Percentiles rank a stretch among this genome's conserved stretches.
These are phyloP conservation scores for Acleris sparsana DNA, from an alignment of 2,888 invertebrate species.

Conservation along the genomic window DNA sequence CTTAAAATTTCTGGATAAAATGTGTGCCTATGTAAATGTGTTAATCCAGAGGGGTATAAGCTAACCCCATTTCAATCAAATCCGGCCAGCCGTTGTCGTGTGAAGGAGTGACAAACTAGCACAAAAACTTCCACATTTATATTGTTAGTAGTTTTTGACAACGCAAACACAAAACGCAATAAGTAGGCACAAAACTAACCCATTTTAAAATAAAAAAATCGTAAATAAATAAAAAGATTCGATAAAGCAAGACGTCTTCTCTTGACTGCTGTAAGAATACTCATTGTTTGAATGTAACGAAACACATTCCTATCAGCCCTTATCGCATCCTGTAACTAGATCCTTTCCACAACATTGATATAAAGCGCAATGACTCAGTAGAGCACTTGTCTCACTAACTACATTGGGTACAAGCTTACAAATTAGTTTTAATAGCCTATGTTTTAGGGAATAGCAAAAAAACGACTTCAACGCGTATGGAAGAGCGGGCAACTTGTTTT, in stretches of 20 bases:
- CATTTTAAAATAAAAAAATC: not conserved
- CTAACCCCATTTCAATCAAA: not conserved
- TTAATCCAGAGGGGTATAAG: no score
- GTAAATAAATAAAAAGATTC: not conserved
- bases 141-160: not conserved
- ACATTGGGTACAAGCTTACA: no score
- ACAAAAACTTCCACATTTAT: no score
- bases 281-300: not conserved
- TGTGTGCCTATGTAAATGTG: no score
- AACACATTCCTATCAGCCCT: conserved; percentile 34
- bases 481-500: no score
- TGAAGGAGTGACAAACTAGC: not conserved
- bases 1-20: no score
- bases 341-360: conserved; percentile 5
- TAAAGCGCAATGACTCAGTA: not conserved
- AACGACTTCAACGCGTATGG: no score
- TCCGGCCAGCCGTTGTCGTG: not conserved
- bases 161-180: no score
- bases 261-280: not conserved
- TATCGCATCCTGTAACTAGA: conserved; percentile 35
- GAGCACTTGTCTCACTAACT: not conserved
- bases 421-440: no score
- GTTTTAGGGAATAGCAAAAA: no score
- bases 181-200: not conserved
- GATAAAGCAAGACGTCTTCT: not conserved